Conservation (phyloP, 2,797 vertebrate genomes). For the Emys orbicularis region DNA sequence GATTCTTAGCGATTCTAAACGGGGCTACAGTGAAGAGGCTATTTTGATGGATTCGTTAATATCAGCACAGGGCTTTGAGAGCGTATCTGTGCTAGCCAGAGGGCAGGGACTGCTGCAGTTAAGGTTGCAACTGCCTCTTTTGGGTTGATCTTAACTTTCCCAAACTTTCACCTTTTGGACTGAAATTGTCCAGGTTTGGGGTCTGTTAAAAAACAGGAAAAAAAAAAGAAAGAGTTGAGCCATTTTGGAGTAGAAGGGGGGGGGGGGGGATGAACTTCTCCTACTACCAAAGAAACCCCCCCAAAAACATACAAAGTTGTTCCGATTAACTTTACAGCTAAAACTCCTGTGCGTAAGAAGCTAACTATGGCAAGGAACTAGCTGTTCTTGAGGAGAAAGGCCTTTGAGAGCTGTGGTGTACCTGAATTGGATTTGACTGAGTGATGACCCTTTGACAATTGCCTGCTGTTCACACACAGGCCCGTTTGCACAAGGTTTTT, state of each 20-base stretch:
- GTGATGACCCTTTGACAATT: background rate
- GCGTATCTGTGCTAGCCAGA: background rate
- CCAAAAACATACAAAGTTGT: background rate
- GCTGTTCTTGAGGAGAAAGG: background rate
- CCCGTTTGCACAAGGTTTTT: background rate
- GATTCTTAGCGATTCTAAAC: background rate
- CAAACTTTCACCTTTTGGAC: background rate
- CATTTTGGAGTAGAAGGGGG: background rate
- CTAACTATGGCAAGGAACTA: background rate
- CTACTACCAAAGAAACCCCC: background rate
- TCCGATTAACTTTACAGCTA: background rate
- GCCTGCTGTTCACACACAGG: too few species aligned
- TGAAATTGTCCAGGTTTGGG: background rate
- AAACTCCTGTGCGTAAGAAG: background rate
- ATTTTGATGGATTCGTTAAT: background rate
- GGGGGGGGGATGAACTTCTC: too few species aligned
- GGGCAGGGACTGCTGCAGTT: background rate
- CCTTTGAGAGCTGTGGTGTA: background rate
- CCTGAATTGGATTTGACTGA: background rate
- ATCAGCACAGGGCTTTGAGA: background rate
- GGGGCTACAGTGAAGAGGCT: background rate
- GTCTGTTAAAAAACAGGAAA: too few species aligned
- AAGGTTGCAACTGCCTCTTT: background rate
- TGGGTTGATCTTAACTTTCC: background rate
- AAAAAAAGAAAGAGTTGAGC: background rate